Percentiles rank a stretch among this genome's conserved stretches.
Conservation (phyloP, 2,113 vertebrate species). For the Vulpes vulpes region DNA sequence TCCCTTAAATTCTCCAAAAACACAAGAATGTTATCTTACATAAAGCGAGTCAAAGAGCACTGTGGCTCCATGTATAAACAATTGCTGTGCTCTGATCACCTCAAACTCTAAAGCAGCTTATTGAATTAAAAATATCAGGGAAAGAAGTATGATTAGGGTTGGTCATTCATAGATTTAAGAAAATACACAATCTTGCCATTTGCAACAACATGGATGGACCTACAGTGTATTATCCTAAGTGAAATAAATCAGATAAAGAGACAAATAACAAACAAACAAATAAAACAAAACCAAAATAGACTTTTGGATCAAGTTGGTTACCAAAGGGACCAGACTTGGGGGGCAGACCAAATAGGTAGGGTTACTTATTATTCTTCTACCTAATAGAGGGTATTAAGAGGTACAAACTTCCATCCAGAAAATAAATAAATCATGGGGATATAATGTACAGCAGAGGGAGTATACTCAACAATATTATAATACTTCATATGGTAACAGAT, state of each 20-base stretch:
- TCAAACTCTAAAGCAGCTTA: neutral
- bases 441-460: neutral
- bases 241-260: neutral
- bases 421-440: neutral
- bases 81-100: neutral
- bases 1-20: neutral
- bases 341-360: neutral
- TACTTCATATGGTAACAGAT: neutral
- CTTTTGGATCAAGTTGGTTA: neutral
- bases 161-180: conserved; percentile 9
- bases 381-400: neutral
- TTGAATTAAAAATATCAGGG: conserved; percentile 31
- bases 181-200: neutral
- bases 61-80: neutral
- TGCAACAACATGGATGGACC: neutral
- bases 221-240: neutral
- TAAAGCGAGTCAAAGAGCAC: neutral
- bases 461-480: neutral
- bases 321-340: neutral
- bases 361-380: neutral
- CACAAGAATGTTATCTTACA: neutral
- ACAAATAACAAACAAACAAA: neutral
- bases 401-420: neutral
- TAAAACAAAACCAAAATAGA: neutral
- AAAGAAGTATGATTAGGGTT: neutral